phyloP scores from a whole-genome alignment of 2,888 invertebrate genomes.

The Stenolophus ochropezus region DNA sequence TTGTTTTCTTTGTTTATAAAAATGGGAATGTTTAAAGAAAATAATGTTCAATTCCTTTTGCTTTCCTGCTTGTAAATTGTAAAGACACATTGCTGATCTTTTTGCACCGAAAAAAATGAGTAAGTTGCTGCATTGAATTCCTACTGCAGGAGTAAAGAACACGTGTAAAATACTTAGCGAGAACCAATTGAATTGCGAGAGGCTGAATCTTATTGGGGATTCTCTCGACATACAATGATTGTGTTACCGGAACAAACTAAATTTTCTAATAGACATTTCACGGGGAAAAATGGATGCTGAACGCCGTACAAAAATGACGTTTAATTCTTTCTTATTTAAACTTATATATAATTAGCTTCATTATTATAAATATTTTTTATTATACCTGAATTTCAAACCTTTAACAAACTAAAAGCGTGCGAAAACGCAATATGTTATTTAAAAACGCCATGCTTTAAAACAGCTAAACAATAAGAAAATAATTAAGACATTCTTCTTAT shows the following conservation, averaged over 20 bases:
- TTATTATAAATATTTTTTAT: too few species aligned
- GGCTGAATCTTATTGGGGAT: not conserved
- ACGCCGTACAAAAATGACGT: not conserved
- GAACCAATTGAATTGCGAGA: not conserved
- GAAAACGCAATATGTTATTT: too few species aligned
- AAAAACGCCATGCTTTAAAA: too few species aligned
- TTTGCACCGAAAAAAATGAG: not conserved
- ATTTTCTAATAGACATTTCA: not conserved
- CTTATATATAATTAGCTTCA: too few species aligned
- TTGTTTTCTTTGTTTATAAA: too few species aligned
- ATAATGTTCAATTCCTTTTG: too few species aligned
- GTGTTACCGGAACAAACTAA: not conserved
- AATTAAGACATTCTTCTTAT: too few species aligned
- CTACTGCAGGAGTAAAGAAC: not conserved
- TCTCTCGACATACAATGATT: not conserved
- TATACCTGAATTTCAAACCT: too few species aligned
- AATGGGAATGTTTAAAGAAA: too few species aligned
- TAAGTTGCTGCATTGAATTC: not conserved
- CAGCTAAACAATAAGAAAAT: too few species aligned
- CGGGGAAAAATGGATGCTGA: not conserved
- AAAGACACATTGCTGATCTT: not conserved
- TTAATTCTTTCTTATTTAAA: too few species aligned
- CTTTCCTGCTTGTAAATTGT: not conserved
- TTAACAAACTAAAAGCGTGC: too few species aligned
- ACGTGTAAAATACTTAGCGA: not conserved